phyloP scores from a whole-genome alignment of 1,140 invertebrate genomes.

The Harlomillsia oculata region DNA sequence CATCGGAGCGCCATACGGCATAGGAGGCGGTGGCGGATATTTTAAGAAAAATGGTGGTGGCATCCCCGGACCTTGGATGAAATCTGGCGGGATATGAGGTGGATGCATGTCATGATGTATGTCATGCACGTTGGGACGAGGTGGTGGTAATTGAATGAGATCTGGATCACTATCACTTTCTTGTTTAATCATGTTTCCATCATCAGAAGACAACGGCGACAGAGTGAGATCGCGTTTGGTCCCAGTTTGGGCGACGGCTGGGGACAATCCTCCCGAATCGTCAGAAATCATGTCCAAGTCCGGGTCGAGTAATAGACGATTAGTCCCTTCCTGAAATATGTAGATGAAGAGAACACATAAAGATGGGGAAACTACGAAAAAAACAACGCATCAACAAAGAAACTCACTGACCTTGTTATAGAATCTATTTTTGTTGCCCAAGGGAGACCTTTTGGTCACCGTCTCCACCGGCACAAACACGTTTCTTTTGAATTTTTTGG shows the following conservation, averaged over 20 bases:
- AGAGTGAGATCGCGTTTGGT: slow-evolving; percentile 23
- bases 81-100: slow-evolving; percentile 29
- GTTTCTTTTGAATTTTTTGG: slow-evolving; percentile 28
- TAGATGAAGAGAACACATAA: no score
- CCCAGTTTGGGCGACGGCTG: not conserved
- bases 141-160: slow-evolving; percentile 18
- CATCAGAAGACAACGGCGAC: slow-evolving; percentile 25
- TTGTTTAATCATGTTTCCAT: no score
- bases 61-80: slow-evolving; percentile 5
- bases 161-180: no score
- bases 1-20: not conserved
- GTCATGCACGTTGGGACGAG: no score
- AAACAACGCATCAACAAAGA: no score
- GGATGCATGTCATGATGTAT: no score
- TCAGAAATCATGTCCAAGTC: slow-evolving; percentile 33
- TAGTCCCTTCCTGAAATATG: no score
- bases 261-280: slow-evolving; percentile 17
- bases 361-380: no score
- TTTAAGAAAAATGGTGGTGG: slow-evolving; percentile 11
- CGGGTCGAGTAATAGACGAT: slow-evolving; percentile 1
- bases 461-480: slow-evolving; percentile 28
- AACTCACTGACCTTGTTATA: no score
- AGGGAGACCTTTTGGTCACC: no score
- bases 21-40: not conserved
- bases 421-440: no score